Evolutionary conservation across 2,797 vertebrate species (phyloP).

Genomic region (Ceryle rudis): DNA sequence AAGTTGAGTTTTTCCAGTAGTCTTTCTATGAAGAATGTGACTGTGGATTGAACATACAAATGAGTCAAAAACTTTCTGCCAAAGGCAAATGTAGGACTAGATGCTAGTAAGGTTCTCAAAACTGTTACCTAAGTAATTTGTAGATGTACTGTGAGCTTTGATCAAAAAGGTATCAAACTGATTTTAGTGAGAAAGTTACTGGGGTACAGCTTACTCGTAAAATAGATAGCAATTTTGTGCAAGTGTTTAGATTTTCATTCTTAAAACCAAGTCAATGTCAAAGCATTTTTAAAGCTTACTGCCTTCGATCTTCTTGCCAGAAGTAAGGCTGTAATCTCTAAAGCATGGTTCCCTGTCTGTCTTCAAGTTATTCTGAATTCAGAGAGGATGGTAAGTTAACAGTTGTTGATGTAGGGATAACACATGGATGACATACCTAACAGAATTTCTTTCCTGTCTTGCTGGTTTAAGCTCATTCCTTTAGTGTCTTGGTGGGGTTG

Average conservation of each 20-base stretch:
- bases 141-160: not conserved
- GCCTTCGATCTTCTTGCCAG: not conserved
- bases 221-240: not conserved
- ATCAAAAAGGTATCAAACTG: not conserved
- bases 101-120: conserved; percentile 28
- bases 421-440: not conserved
- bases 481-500: not conserved
- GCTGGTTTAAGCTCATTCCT: not conserved
- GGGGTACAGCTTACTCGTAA: not conserved
- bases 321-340: not conserved
- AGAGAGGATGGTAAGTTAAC: not conserved
- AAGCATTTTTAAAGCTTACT: not conserved
- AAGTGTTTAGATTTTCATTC: not conserved
- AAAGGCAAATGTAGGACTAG: not conserved
- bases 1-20: conserved; percentile 66
- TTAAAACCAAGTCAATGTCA: not conserved
- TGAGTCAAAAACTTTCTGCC: conserved; percentile 37
- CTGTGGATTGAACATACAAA: conserved; percentile 18
- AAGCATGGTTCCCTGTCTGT: not conserved
- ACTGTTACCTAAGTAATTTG: conserved; percentile 9
- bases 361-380: not conserved
- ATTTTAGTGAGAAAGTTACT: not conserved
- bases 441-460: not conserved
- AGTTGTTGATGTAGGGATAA: not conserved
- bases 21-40: conserved; percentile 44